A percentile compares a stretch with the other conserved stretches of the same genome.
Conservation (phyloP, 2,797 vertebrate species). For the Orestias chungarensis region DNA sequence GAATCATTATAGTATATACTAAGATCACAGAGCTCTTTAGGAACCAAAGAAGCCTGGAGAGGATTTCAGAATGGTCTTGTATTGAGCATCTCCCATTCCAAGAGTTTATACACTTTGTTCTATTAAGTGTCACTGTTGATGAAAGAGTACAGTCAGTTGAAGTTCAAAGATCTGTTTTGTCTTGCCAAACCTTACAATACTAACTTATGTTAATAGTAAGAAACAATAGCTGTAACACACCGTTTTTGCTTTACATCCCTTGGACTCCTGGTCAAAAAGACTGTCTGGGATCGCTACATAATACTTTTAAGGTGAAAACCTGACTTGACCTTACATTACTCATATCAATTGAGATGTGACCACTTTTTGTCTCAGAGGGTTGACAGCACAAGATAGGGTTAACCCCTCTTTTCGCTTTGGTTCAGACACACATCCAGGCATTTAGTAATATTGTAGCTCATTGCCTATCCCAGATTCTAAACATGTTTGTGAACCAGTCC, state of each 20-base stretch:
- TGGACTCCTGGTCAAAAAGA: neutral
- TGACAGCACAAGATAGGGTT: neutral
- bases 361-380: neutral
- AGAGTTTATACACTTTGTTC: neutral
- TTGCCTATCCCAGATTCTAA: too few relatives aligned
- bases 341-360: neutral
- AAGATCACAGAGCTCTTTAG: neutral
- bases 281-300: neutral
- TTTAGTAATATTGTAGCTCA: too few relatives aligned
- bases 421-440: neutral
- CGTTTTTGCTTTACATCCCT: neutral
- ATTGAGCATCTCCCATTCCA: neutral
- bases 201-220: neutral
- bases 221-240: neutral
- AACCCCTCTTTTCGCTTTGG: neutral
- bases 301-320: neutral
- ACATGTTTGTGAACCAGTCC: too few relatives aligned
- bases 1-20: neutral
- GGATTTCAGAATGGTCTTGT: too few relatives aligned
- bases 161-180: neutral
- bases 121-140: neutral
- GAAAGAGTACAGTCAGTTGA: neutral
- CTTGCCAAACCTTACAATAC: neutral
- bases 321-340: neutral
- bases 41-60: neutral